phyloP scores from a whole-genome alignment of 2,797 vertebrate species.

The Chromis chromis region DNA sequence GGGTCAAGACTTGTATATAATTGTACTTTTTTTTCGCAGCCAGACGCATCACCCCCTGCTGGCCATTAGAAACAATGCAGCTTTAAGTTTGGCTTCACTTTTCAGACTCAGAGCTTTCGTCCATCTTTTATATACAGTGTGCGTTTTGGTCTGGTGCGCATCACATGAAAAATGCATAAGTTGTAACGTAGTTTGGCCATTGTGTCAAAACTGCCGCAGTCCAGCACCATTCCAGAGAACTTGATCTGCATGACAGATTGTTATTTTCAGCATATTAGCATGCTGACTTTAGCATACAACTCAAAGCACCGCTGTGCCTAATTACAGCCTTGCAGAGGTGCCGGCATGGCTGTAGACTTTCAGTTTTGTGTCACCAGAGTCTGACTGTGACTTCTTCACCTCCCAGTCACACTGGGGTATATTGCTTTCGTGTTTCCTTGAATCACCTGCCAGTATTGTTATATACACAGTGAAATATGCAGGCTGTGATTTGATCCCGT shows the following conservation, averaged over 20 bases:
- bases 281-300: slow-evolving; percentile 1
- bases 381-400: slow-evolving; percentile 29
- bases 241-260: not conserved
- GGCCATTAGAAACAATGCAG: too few relatives aligned
- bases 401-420: slow-evolving; percentile 24
- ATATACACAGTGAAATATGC: slow-evolving; percentile 65
- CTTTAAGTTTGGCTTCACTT: too few relatives aligned
- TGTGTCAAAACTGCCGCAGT: not conserved
- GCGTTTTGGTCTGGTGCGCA: not conserved
- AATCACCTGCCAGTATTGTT: slow-evolving; percentile 64
- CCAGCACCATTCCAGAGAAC: not conserved
- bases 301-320: not conserved
- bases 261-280: not conserved
- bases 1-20: too few relatives aligned
- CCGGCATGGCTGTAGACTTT: not conserved
- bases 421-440: slow-evolving; percentile 39
- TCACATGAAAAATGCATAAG: not conserved
- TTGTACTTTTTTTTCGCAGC: too few relatives aligned
- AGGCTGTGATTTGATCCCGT: slow-evolving; percentile 70
- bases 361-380: slow-evolving; percentile 5
- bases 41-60: too few relatives aligned
- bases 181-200: not conserved
- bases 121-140: too few relatives aligned
- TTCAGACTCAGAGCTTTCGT: too few relatives aligned
- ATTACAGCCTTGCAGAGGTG: not conserved